phyloP scores from a whole-genome alignment of 2,888 invertebrate genomes.

The Drosophila testacea region DNA sequence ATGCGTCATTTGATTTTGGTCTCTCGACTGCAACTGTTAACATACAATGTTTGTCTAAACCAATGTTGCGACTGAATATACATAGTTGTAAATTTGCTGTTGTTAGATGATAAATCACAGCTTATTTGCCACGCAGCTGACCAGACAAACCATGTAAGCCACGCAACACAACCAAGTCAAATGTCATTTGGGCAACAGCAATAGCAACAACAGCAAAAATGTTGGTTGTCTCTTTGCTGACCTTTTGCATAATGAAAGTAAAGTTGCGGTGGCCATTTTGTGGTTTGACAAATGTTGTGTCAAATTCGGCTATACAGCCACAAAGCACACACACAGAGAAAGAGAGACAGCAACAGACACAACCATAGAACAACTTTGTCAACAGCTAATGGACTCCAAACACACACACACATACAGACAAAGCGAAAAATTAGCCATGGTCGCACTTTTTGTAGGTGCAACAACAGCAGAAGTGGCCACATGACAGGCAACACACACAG shows the following conservation, averaged over 20 bases:
- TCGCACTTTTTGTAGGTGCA: constrained; percentile 70
- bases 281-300: constrained; percentile 81
- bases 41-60: constrained; percentile 24
- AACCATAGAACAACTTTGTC: constrained; percentile 71
- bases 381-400: constrained; percentile 78
- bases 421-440: constrained; percentile 71
- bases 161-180: constrained; percentile 57
- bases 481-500: constrained; percentile 44
- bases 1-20: constrained; percentile 45
- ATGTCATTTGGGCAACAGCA: constrained; percentile 56
- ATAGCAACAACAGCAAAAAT: constrained; percentile 25
- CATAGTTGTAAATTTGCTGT: constrained; percentile 34
- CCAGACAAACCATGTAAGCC: constrained; percentile 45
- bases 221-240: constrained; percentile 56
- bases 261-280: constrained; percentile 80
- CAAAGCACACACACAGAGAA: constrained; percentile 54
- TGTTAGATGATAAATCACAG: constrained; percentile 65
- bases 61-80: constrained; percentile 4
- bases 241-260: constrained; percentile 81
- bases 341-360: constrained; percentile 33
- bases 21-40: constrained; percentile 24
- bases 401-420: constrained; percentile 32
- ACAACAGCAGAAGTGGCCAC: constrained; percentile 58
- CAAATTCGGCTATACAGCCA: constrained; percentile 76
- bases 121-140: constrained; percentile 65